These are phyloP conservation scores for Serilophus lunatus DNA, from an alignment of 2,113 vertebrate genomes.

Conservation along the genomic window DNA sequence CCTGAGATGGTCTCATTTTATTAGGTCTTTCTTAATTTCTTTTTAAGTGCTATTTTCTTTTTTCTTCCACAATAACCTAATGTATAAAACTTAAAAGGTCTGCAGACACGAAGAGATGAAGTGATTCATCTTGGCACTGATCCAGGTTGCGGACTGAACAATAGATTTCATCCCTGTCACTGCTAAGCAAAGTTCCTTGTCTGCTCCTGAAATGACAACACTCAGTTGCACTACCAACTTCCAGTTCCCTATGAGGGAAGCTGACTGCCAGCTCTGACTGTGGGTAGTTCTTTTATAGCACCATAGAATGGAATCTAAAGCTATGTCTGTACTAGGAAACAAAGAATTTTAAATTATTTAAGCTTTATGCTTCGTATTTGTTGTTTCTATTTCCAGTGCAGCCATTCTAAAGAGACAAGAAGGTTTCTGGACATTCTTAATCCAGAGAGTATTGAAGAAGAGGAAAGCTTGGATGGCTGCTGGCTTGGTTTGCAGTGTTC, in stretches of 20 bases:
- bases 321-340: not conserved
- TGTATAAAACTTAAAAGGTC: slow-evolving; percentile 4
- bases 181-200: slow-evolving; percentile 35
- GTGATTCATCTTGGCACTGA: slow-evolving; percentile 44
- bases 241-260: not conserved
- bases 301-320: not conserved
- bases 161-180: slow-evolving; percentile 28
- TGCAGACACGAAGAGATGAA: not conserved
- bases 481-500: not conserved
- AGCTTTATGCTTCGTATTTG: not conserved
- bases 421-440: not conserved
- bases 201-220: not conserved
- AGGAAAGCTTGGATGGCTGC: not conserved
- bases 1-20: not conserved
- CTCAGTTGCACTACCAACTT: not conserved
- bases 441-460: not conserved
- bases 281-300: not conserved
- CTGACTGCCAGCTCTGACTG: not conserved
- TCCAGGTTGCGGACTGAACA: slow-evolving; percentile 1
- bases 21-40: not conserved
- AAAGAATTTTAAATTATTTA: not conserved
- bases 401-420: not conserved
- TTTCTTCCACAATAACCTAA: not conserved
- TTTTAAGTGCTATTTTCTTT: not conserved
- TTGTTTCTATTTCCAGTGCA: not conserved